Percentiles rank a stretch among this genome's conserved stretches.
Conservation (phyloP, 2,888 invertebrate species). For the Tetheella fluctuosa region DNA sequence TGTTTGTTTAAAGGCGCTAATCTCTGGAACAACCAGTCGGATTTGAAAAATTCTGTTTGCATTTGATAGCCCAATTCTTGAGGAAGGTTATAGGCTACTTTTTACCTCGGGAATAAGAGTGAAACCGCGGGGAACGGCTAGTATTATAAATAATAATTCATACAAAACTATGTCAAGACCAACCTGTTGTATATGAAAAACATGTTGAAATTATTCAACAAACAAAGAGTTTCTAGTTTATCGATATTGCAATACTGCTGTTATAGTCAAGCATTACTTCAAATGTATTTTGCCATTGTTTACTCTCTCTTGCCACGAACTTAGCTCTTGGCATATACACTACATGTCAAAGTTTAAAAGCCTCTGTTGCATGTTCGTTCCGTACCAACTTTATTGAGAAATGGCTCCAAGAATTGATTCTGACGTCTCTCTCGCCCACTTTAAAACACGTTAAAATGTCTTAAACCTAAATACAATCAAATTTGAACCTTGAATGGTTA, state of each 20-base stretch:
- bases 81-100: too few species aligned
- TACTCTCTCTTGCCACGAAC: slow-evolving; percentile 11
- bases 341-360: slow-evolving; percentile 78
- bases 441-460: slow-evolving; percentile 36
- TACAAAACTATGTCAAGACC: not conserved
- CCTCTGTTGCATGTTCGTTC: slow-evolving; percentile 66
- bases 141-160: not conserved
- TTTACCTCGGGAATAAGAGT: too few species aligned
- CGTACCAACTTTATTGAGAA: slow-evolving; percentile 76
- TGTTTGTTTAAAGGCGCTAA: too few species aligned
- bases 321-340: slow-evolving; percentile 26
- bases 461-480: slow-evolving; percentile 15
- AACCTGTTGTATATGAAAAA: not conserved
- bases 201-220: not conserved
- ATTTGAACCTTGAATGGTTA: slow-evolving; percentile 24
- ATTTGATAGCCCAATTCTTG: too few species aligned
- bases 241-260: not conserved
- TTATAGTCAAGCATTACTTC: not conserved
- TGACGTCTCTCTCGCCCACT: slow-evolving; percentile 52
- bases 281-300: slow-evolving; percentile 13
- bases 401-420: slow-evolving; percentile 78
- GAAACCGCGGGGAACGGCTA: too few species aligned
- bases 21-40: too few species aligned
- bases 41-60: too few species aligned
- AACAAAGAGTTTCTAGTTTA: not conserved